phyloP scores from a whole-genome alignment of 2,888 invertebrate species.

The Acleris laterana region DNA sequence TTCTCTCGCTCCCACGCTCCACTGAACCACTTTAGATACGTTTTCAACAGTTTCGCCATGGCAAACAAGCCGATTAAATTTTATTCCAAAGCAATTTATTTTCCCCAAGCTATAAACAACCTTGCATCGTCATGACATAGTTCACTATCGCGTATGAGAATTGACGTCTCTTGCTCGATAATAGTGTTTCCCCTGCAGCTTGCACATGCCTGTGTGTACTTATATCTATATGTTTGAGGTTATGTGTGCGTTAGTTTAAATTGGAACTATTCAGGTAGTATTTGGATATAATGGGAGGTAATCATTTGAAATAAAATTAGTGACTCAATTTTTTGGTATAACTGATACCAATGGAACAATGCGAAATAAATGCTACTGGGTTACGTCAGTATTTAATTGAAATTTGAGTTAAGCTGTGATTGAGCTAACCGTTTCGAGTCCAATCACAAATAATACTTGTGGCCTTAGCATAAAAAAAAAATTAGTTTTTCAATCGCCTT shows the following conservation, averaged over 20 bases:
- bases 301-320: too few relatives aligned
- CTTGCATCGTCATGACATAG: background rate
- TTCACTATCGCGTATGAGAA: background rate
- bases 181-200: slow-evolving; percentile 11
- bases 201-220: background rate
- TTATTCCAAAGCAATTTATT: slow-evolving; percentile 9
- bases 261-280: background rate
- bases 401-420: too few relatives aligned
- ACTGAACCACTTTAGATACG: slow-evolving; percentile 9
- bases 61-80: slow-evolving; percentile 21
- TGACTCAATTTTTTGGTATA: too few relatives aligned
- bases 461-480: too few relatives aligned
- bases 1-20: background rate
- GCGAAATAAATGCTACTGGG: too few relatives aligned
- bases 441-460: too few relatives aligned
- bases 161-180: slow-evolving; percentile 15
- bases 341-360: too few relatives aligned
- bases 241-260: background rate
- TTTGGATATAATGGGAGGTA: too few relatives aligned
- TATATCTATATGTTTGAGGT: background rate
- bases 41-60: slow-evolving; percentile 10
- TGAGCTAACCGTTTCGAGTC: too few relatives aligned
- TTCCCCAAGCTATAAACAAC: background rate
- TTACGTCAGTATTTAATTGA: too few relatives aligned
- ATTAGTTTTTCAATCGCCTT: too few relatives aligned